Percentiles rank a stretch among this genome's conserved stretches.
These are phyloP conservation scores for Pediacus dermestoides DNA, from an alignment of 2,888 invertebrate species.

Conservation along the genomic window DNA sequence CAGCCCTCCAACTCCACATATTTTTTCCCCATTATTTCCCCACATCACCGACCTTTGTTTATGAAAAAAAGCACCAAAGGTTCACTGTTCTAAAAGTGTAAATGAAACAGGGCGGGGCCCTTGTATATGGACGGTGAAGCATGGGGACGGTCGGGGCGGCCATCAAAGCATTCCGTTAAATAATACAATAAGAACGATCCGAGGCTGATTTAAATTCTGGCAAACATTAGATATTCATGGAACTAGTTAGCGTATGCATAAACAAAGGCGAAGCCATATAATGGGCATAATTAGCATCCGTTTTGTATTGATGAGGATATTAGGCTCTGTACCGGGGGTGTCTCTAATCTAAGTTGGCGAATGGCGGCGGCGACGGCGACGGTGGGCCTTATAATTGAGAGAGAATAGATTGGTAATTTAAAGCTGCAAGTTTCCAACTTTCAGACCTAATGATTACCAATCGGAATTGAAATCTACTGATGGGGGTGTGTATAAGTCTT, in stretches of 20 bases:
- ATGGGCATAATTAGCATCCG: constrained; percentile 26
- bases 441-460: constrained; percentile 15
- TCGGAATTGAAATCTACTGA: constrained; percentile 14
- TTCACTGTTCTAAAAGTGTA: too few relatives aligned
- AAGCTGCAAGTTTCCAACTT: constrained; percentile 15
- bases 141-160: too few relatives aligned
- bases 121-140: too few relatives aligned
- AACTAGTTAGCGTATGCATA: constrained; percentile 31
- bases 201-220: constrained; percentile 30
- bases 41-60: too few relatives aligned
- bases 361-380: too few relatives aligned
- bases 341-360: constrained; percentile 14
- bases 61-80: too few relatives aligned
- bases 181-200: too few relatives aligned
- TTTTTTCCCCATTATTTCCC: too few relatives aligned
- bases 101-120: too few relatives aligned
- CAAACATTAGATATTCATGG: constrained; percentile 36
- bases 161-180: too few relatives aligned
- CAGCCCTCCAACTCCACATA: too few relatives aligned
- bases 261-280: constrained; percentile 31
- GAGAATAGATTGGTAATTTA: constrained; percentile 24
- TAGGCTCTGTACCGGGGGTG: constrained; percentile 14
- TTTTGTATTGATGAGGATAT: constrained; percentile 24
- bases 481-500: too few relatives aligned
- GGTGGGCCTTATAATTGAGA: constrained; percentile 26